A percentile compares a stretch with the other conserved stretches of the same genome.
phyloP scores from a whole-genome alignment of 53 echinoderm and acorn worm genomes.

The Apostichopus leukothele region DNA sequence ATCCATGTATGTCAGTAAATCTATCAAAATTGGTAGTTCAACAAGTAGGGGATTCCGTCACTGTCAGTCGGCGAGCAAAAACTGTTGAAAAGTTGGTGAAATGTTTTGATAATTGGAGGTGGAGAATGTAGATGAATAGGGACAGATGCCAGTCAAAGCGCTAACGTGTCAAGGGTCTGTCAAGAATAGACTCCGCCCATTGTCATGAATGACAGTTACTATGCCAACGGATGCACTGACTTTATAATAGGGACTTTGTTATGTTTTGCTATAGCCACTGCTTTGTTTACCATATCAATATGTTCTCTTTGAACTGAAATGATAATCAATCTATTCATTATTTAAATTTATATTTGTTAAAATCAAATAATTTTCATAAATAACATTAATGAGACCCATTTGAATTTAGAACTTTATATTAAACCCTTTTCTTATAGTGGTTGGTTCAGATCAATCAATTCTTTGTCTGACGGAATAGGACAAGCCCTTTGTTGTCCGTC shows the following conservation, averaged over 20 bases:
- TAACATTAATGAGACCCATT: too few species aligned
- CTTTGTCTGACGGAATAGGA: conserved; percentile 50
- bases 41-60: conserved; percentile 36
- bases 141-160: conserved; percentile 91
- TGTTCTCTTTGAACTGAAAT: background rate
- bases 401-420: too few species aligned
- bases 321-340: too few species aligned
- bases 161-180: conserved; percentile 56
- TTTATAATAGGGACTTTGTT: background rate
- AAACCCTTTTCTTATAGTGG: background rate
- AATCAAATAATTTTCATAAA: too few species aligned
- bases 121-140: conserved; percentile 91
- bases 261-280: background rate
- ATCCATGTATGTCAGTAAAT: conserved; percentile 34
- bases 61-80: conserved; percentile 31
- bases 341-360: too few species aligned
- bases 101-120: conserved; percentile 99
- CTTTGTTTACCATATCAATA: background rate
- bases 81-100: conserved; percentile 84
- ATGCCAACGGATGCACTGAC: conserved; percentile 24
- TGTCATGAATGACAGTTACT: conserved; percentile 51
- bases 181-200: conserved; percentile 48
- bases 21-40: conserved; percentile 31
- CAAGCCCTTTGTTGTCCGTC: conserved; percentile 52
- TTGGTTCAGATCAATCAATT: conserved; percentile 49